Conservation (phyloP, 2,113 vertebrate species). For the Campylomormyrus tamandua region DNA sequence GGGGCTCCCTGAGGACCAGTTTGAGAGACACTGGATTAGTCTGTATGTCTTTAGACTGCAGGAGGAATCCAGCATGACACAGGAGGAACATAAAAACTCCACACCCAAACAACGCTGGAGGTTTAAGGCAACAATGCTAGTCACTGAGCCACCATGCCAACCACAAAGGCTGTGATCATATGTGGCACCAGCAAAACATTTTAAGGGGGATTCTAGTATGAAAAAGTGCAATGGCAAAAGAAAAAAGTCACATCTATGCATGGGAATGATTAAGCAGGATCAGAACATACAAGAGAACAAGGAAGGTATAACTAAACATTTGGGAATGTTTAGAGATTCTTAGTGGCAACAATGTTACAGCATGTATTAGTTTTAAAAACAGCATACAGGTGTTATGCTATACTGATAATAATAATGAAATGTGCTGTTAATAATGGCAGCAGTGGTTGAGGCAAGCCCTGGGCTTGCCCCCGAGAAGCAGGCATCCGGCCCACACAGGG, state of each 20-base stretch:
- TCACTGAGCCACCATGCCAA: background rate
- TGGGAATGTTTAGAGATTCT: background rate
- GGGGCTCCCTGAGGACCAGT: background rate
- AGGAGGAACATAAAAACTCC: background rate
- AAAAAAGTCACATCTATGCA: background rate
- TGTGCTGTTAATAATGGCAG: background rate
- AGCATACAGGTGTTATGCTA: background rate
- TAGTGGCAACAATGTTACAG: background rate
- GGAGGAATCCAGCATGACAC: background rate
- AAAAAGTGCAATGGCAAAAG: background rate
- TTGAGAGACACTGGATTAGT: background rate
- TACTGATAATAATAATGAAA: background rate
- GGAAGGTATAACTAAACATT: background rate
- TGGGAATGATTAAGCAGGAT: background rate
- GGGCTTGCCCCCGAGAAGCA: background rate
- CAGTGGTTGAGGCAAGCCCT: background rate
- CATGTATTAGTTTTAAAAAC: background rate
- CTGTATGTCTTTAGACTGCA: background rate
- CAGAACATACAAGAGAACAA: background rate
- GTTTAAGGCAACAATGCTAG: background rate
- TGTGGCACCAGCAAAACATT: background rate
- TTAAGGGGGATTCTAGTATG: background rate
- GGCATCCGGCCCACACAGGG: background rate
- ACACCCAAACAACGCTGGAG: background rate
- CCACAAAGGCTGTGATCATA: background rate